A percentile compares a stretch with the other conserved stretches of the same genome.
phyloP scores from a whole-genome alignment of 2,797 vertebrate genomes.

The Luscinia luscinia region DNA sequence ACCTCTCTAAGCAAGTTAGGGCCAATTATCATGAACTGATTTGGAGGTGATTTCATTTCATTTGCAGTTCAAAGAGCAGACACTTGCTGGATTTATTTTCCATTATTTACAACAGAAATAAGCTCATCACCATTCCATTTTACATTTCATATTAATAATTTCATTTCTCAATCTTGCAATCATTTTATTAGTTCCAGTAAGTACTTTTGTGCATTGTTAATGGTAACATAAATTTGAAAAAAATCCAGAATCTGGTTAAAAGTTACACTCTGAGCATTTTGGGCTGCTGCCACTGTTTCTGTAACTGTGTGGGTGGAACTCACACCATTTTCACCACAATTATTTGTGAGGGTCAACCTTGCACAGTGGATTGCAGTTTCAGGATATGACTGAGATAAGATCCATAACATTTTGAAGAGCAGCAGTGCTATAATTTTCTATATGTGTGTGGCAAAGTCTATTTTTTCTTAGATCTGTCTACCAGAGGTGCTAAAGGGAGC shows the following conservation, averaged over 20 bases:
- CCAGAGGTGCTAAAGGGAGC: neutral
- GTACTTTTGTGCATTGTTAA: constrained; percentile 36
- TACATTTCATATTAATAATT: constrained; percentile 29
- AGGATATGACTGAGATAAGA: neutral
- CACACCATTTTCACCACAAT: neutral
- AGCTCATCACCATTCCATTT: constrained; percentile 46
- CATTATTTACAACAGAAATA: constrained; percentile 52
- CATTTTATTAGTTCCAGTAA: constrained; percentile 54
- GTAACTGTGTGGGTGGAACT: neutral
- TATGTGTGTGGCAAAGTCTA: neutral
- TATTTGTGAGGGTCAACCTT: neutral
- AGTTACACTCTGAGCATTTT: neutral
- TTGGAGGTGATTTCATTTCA: neutral
- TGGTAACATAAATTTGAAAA: neutral
- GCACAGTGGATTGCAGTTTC: neutral
- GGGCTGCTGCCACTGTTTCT: neutral
- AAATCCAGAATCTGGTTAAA: neutral
- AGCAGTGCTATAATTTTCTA: neutral
- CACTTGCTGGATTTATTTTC: constrained; percentile 14
- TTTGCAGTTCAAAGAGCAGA: neutral
- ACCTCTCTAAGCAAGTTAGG: neutral
- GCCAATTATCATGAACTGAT: neutral
- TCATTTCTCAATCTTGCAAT: constrained; percentile 43
- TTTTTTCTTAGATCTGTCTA: neutral
- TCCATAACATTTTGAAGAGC: neutral